Evolutionary conservation across 2,797 vertebrate species (phyloP).

Genomic region (Cynopterus sphinx): DNA sequence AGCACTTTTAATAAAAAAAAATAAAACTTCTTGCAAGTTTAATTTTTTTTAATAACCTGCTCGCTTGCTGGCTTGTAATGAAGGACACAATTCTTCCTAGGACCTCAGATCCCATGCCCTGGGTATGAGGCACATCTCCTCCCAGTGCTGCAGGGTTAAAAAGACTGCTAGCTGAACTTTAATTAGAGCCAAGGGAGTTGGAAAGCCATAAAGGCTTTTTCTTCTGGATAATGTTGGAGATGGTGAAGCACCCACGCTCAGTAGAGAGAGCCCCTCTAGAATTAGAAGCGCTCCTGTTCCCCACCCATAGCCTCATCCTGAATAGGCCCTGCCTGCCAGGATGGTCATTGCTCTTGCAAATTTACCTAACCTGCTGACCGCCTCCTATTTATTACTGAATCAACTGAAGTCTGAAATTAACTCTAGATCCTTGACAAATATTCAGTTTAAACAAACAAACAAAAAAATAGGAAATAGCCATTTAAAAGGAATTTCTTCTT

Average conservation of each 20-base stretch:
- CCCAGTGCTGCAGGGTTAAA: background rate
- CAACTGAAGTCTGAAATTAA: background rate
- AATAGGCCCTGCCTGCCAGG: background rate
- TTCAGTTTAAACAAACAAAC: background rate
- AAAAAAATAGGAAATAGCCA: background rate
- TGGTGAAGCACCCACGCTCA: background rate
- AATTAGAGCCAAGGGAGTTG: background rate
- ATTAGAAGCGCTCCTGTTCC: background rate
- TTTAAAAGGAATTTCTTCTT: background rate
- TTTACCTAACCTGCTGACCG: background rate
- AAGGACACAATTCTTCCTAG: background rate
- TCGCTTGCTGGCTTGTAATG: background rate
- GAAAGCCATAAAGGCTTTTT: background rate
- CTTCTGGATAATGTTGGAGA: background rate
- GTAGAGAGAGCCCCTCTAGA: background rate
- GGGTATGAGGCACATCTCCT: background rate
- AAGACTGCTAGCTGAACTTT: background rate
- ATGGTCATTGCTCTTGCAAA: background rate
- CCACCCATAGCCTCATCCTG: background rate
- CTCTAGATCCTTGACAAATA: background rate
- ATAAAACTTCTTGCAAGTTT: background rate
- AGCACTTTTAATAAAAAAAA: background rate
- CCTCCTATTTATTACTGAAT: background rate
- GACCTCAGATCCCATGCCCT: background rate
- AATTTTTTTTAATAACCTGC: background rate